Percentiles rank a stretch among this genome's conserved stretches.
phyloP scores from a whole-genome alignment of 2,113 vertebrate species.

The Gila orcuttii region DNA sequence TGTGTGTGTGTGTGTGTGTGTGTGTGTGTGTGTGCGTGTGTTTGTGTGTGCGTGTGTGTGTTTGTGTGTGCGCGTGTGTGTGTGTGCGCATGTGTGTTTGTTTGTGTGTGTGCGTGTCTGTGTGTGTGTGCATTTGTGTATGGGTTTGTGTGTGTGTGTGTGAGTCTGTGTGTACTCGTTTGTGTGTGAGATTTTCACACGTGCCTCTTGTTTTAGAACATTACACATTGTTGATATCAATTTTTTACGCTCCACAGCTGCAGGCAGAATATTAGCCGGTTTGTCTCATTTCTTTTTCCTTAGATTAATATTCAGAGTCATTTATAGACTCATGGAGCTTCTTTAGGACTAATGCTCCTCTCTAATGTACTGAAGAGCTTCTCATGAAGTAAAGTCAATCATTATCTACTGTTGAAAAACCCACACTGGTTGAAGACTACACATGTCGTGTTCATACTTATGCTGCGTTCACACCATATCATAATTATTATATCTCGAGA shows the following conservation, averaged over 20 bases:
- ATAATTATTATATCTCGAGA: too few species aligned
- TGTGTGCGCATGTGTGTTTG: too few species aligned
- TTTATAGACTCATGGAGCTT: background rate
- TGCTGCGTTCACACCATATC: too few species aligned
- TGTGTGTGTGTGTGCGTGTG: too few species aligned
- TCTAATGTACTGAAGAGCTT: slow-evolving; percentile 15
- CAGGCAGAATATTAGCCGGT: background rate
- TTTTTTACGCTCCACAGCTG: background rate
- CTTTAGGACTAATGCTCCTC: background rate
- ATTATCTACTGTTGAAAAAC: background rate
- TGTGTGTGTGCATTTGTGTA: too few species aligned
- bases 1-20: too few species aligned
- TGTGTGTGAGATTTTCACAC: background rate
- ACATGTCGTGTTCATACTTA: background rate
- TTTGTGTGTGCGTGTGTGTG: too few species aligned
- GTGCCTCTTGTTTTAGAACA: background rate
- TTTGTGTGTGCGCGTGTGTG: too few species aligned
- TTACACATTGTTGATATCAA: slow-evolving; percentile 25
- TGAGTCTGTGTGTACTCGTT: too few species aligned
- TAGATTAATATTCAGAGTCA: slow-evolving; percentile 1
- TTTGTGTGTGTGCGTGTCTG: too few species aligned
- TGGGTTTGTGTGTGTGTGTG: too few species aligned
- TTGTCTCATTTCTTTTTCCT: background rate
- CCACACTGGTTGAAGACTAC: background rate
- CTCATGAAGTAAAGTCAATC: background rate